Base-by-base conservation (phyloP, 2,113 vertebrate genomes). In the Ascaphus truei region DNA sequence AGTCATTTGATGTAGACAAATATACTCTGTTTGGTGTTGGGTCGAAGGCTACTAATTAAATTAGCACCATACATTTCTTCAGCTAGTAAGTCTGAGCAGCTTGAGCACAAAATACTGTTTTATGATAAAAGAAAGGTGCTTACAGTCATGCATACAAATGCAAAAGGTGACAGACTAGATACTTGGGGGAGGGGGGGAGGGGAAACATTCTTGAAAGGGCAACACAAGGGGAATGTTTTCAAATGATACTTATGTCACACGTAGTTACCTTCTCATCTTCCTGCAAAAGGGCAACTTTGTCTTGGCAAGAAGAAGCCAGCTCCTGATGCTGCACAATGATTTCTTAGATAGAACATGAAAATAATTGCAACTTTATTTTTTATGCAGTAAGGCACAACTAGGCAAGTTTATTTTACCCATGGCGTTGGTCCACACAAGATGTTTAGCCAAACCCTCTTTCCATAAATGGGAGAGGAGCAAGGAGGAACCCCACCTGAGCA, bases 1-100 rank as follows among this genome's bases (percentile, higher is more conserved):
- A 41, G 50, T 66, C n/a, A 41, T 33, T 41, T 45, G 26, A 67
- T 67, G 37, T 45, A 45, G 36, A 67, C 36, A 67, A 67, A 67
- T 45, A 29, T 53, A 56, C 25, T 13, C 36, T 67, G 63, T 67
- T 66, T 45, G 26, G 37, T 67, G 61, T 51, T 34, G 31, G 31
- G 47, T 25, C 29, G 30, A 41, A 51, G 25, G 50, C 9, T 39
- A 39, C 62, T 65, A 65, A 65, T 55, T 41, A 66, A 66, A 66
- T 55, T 66, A 66, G 41, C n/a, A 34, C 37, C 12, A 13, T 9
- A 52, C 27, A 53, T 65, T 65, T 65, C 20, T 65, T 47, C n/a
- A 45, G n/a, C 39, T 10, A 30, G 26, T 20, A 22, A 27, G 12
- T 51, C 62, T 53, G 30, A 36, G 22, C 45, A 29, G 48, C 15